These are phyloP conservation scores for Argya squamiceps DNA, from an alignment of 2,797 vertebrate genomes.

Conservation along the genomic window DNA sequence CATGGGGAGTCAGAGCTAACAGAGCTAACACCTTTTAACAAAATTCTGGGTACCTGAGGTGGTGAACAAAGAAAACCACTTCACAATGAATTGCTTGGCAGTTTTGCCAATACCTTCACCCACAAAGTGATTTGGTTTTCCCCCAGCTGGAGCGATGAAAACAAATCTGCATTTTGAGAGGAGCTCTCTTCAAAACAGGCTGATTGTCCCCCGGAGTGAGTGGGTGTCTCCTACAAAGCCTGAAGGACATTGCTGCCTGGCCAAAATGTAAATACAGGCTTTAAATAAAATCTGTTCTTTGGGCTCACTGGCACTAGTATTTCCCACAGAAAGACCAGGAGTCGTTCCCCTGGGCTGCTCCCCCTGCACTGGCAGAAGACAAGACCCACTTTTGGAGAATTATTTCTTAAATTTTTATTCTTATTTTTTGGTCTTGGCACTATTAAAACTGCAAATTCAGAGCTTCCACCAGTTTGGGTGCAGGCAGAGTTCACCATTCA, in stretches of 20 bases:
- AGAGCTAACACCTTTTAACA: accelerated
- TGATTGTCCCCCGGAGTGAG: background rate
- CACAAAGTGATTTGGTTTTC: background rate
- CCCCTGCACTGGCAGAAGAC: background rate
- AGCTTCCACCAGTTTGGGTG: background rate
- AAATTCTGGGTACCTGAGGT: background rate
- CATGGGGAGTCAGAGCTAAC: background rate
- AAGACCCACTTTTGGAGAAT: background rate
- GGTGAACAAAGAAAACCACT: background rate
- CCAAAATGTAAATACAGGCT: background rate
- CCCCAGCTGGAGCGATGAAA: background rate
- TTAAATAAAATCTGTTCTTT: background rate
- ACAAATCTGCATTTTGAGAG: background rate
- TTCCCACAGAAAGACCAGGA: background rate
- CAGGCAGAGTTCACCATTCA: background rate
- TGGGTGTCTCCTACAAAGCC: no score
- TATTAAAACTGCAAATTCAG: background rate
- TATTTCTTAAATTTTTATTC: background rate
- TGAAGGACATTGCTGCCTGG: background rate
- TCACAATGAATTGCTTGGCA: background rate
- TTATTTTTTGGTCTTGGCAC: background rate
- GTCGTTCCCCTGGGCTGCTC: background rate
- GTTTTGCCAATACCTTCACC: background rate
- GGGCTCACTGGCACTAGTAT: accelerated
- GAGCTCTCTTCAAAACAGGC: background rate